These are phyloP conservation scores for Drosophila tropicalis DNA, from an alignment of 1,140 invertebrate genomes.

Conservation along the genomic window DNA sequence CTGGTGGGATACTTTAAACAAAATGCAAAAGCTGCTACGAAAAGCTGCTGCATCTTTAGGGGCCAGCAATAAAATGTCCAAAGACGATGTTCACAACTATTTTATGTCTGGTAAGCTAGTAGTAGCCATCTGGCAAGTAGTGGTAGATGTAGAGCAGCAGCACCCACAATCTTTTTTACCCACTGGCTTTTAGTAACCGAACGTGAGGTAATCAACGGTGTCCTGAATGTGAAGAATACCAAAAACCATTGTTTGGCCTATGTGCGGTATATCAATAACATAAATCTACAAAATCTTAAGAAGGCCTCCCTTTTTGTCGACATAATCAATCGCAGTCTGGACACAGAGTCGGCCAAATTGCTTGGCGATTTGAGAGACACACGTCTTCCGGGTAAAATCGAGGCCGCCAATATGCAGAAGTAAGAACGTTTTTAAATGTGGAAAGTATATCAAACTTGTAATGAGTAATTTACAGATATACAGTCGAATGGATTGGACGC, in stretches of 20 bases:
- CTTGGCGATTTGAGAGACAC: constrained; percentile 95
- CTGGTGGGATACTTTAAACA: constrained; percentile 98
- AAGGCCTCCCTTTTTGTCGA: constrained; percentile 98
- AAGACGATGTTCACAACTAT: constrained; percentile 98
- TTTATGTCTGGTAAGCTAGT: constrained; percentile 95
- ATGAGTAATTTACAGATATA: constrained; percentile 87
- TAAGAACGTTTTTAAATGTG: constrained; percentile 80
- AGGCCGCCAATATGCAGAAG: constrained; percentile 94
- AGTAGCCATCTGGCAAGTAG: constrained; percentile 9
- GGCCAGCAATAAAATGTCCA: constrained; percentile 93
- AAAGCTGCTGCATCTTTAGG: constrained; percentile 95
- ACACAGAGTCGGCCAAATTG: constrained; percentile 96
- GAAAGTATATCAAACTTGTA: constrained; percentile 13
- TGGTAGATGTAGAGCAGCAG: constrained; percentile 26
- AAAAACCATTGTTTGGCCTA: constrained; percentile 98
- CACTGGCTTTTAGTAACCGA: constrained; percentile 92
- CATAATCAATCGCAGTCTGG: constrained; percentile 95
- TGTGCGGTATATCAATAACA: constrained; percentile 98
- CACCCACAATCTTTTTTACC: constrained; percentile 32
- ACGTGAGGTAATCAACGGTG: constrained; percentile 97
- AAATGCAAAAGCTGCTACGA: constrained; percentile 96
- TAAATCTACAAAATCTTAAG: constrained; percentile 97
- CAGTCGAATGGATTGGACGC: constrained; percentile 98
- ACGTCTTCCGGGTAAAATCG: constrained; percentile 93
- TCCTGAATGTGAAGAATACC: constrained; percentile 96